A percentile compares a stretch with the other conserved stretches of the same genome.
Evolutionary conservation across 2,888 invertebrate genomes (phyloP).

Genomic region (Eurois occulta): DNA sequence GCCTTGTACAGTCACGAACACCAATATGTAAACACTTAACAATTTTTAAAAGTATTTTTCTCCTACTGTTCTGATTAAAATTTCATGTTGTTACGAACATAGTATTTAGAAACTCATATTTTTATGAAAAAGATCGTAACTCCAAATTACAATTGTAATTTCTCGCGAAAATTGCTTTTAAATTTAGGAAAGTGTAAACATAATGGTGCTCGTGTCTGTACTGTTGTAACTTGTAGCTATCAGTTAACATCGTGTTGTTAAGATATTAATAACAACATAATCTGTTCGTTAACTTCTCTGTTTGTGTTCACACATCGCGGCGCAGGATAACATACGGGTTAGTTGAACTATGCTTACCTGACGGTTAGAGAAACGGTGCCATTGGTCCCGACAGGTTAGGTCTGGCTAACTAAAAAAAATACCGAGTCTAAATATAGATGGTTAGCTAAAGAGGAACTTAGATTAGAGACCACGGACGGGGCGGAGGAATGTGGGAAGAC

Average conservation of each 20-base stretch:
- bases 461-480: neutral
- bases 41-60: too few species aligned
- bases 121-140: too few species aligned
- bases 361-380: neutral
- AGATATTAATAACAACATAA: slow-evolving; percentile 49
- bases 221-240: slow-evolving; percentile 19
- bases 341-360: neutral
- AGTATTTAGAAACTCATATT: too few species aligned
- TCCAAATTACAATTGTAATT: too few species aligned
- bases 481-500: neutral
- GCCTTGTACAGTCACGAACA: neutral
- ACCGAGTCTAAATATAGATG: neutral
- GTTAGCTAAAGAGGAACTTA: too few species aligned
- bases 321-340: slow-evolving; percentile 23
- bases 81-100: too few species aligned
- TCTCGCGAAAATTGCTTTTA: too few species aligned
- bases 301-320: slow-evolving; percentile 6
- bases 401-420: neutral
- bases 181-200: too few species aligned
- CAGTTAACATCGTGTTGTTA: slow-evolving; percentile 27
- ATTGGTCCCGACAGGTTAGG: neutral
- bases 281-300: slow-evolving; percentile 30
- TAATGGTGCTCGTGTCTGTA: too few species aligned
- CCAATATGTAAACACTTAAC: too few species aligned
- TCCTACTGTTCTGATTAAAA: too few species aligned